Evolutionary conservation across 2,888 invertebrate genomes (phyloP), one percentile per base, ranked within the genome.

Genomic region (Andrena chrysosceles): DNA sequence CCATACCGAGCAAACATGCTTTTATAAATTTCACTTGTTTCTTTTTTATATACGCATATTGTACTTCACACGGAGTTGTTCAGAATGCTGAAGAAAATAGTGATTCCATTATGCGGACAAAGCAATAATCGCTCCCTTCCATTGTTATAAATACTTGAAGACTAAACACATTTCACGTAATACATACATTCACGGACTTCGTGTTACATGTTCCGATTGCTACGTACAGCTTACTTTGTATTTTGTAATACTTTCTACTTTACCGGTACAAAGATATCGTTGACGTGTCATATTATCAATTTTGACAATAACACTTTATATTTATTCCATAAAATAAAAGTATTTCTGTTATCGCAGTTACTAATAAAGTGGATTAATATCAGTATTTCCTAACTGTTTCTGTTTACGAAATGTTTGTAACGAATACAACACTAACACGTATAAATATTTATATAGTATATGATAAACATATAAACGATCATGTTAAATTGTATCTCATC

Each of bases 341-440:
- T 69, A 29, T 70, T 59, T 56, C 20, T 26, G 66, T 78, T 68
- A 42, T 72, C 54, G 67, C 42, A n/a, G 60, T 60, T 56, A 33
- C 62, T 74, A 63, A 67, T 77, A 54, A 63, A 13, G 67, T 26
- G 48, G 52, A 73, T 74, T 42, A 69, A 76, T 48, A 77, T 76
- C 48, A 73, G 59, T 42, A 64, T 49, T 54, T 62, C 13, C 68
- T 56, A 77, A 74, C 70, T 81, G 59, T 63, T 62, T 62, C 64
- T 63, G 59, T 74, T 52, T 59, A 77, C 69, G 81, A 77, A 75
- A 85, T 66, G 42, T 69, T 70, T 72, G 75, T 72, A 84, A 82
- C 82, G 67, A 75, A 77, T 72, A 71, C 72, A 81, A 83, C 80
- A 83, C 75, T 81, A 84, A 75, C 66, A 70, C 63, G 68, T 79